Evolutionary conservation across 2,888 invertebrate species (phyloP).

Genomic region (Aleiodes testaceus): DNA sequence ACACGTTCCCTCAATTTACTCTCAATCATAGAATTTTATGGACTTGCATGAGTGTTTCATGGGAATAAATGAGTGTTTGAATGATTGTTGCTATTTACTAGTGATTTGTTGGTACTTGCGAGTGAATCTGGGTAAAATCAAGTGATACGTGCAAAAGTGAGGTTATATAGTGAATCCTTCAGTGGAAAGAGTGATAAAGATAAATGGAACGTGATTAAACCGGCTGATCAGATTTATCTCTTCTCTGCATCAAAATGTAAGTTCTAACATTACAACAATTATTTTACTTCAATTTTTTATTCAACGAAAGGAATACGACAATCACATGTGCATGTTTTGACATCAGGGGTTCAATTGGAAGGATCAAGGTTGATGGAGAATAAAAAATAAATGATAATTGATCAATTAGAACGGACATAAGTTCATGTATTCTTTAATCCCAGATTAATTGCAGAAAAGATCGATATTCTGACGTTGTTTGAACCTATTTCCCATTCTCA

Average conservation of each 20-base stretch:
- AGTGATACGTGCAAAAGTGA: not conserved
- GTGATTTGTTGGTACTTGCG: not conserved
- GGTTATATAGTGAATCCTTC: slow-evolving; percentile 6
- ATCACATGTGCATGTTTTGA: too few species aligned
- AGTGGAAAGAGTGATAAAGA: slow-evolving; percentile 4
- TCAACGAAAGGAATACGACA: too few species aligned
- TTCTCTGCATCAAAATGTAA: slow-evolving; percentile 9
- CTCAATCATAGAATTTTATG: not conserved
- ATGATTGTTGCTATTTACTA: not conserved
- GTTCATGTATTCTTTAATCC: too few species aligned
- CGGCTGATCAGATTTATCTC: not conserved
- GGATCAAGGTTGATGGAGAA: too few species aligned
- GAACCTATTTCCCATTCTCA: too few species aligned
- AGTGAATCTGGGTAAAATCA: not conserved
- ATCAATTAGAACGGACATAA: too few species aligned
- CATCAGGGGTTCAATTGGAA: too few species aligned
- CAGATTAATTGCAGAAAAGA: too few species aligned
- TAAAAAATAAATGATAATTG: too few species aligned
- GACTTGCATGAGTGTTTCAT: not conserved
- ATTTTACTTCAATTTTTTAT: slow-evolving; percentile 29
- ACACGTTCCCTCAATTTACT: not conserved
- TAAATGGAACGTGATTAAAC: slow-evolving; percentile 7
- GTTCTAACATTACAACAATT: slow-evolving; percentile 1
- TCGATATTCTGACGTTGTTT: too few species aligned
- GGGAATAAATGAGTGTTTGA: not conserved